Conservation (phyloP, 2,888 invertebrate genomes). For the Baronia brevicornis region DNA sequence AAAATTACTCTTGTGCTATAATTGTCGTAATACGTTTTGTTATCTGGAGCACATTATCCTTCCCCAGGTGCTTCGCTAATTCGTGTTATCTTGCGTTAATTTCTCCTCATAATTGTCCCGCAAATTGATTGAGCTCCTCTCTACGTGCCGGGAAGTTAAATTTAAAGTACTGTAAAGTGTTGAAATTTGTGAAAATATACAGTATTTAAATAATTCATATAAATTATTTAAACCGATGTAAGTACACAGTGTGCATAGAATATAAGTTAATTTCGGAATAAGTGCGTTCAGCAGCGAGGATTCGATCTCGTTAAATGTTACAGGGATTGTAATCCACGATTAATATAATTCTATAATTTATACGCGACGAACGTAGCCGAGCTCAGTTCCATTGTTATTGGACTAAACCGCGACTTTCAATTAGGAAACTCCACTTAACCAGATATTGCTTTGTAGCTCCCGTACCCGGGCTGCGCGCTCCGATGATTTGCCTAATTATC, state of each 20-base stretch:
- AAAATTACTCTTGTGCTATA: slow-evolving; percentile 47
- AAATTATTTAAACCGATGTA: too few species aligned
- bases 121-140: slow-evolving; percentile 50
- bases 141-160: neutral
- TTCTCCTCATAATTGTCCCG: slow-evolving; percentile 48
- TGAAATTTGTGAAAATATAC: too few species aligned
- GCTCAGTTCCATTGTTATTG: slow-evolving; percentile 42
- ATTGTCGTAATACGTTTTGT: slow-evolving; percentile 59
- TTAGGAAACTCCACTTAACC: slow-evolving; percentile 32
- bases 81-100: slow-evolving; percentile 62
- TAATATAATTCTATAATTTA: slow-evolving; percentile 69
- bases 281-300: slow-evolving; percentile 7
- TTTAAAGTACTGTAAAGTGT: neutral
- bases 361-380: slow-evolving; percentile 43
- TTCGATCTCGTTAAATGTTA: slow-evolving; percentile 21
- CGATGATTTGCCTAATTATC: slow-evolving; percentile 8
- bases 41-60: slow-evolving; percentile 56
- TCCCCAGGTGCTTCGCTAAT: slow-evolving; percentile 57
- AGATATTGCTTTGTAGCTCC: slow-evolving; percentile 14
- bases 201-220: too few species aligned
- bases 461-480: neutral
- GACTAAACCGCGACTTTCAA: slow-evolving; percentile 54
- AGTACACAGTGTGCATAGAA: slow-evolving; percentile 18
- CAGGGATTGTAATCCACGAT: slow-evolving; percentile 43
- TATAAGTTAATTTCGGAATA: slow-evolving; percentile 5